Conservation (phyloP, 2,888 invertebrate genomes). For the Stenchaetothrips biformis region DNA sequence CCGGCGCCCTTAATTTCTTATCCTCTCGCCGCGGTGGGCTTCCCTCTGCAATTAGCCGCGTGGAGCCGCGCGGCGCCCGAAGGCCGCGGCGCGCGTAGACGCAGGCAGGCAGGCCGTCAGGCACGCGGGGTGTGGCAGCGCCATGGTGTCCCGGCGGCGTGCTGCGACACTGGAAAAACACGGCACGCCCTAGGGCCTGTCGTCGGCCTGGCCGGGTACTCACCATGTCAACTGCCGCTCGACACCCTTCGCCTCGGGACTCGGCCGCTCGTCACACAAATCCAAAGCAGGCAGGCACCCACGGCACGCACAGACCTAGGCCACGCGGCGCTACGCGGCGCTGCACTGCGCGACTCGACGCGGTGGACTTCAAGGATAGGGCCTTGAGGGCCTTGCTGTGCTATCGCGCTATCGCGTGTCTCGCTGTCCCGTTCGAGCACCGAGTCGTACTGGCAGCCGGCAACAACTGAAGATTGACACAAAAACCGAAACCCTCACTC, state of each 20-base stretch:
- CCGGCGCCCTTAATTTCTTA: too few relatives aligned
- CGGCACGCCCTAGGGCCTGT: too few relatives aligned
- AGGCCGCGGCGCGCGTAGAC: too few relatives aligned
- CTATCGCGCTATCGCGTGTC: not conserved
- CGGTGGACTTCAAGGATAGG: not conserved
- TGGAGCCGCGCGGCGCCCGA: too few relatives aligned
- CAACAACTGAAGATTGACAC: slow-evolving; percentile 24
- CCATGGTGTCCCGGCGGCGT: too few relatives aligned
- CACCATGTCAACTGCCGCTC: slow-evolving; percentile 9
- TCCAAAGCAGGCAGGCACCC: not conserved
- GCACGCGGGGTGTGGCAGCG: too few relatives aligned
- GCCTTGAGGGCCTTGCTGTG: too few relatives aligned
- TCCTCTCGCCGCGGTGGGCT: too few relatives aligned
- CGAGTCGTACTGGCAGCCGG: not conserved
- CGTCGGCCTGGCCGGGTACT: not conserved
- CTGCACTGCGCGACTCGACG: not conserved
- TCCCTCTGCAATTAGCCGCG: too few relatives aligned
- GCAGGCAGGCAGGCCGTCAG: too few relatives aligned
- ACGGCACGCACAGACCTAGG: not conserved
- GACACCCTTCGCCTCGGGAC: not conserved
- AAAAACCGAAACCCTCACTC: slow-evolving; percentile 16
- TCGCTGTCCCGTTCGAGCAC: not conserved
- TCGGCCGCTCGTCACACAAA: not conserved
- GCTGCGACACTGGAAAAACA: too few relatives aligned
- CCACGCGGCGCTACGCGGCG: not conserved